These are phyloP conservation scores for Eupithecia dodoneata DNA, from an alignment of 2,888 invertebrate genomes.

Conservation along the genomic window DNA sequence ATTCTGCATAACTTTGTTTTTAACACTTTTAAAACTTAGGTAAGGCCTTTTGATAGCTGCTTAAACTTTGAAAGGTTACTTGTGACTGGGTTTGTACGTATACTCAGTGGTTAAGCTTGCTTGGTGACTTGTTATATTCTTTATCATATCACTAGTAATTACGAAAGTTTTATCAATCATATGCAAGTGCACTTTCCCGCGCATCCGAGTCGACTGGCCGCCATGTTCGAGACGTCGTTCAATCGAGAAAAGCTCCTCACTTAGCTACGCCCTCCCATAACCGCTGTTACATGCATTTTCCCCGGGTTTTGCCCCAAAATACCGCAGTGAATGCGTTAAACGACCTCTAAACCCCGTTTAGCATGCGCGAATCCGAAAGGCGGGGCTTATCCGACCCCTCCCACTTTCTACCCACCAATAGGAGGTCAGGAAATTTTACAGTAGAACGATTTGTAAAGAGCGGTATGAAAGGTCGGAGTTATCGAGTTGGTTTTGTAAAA, in stretches of 20 bases:
- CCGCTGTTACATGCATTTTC: constrained; percentile 80
- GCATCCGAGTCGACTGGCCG: constrained; percentile 72
- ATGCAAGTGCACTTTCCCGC: constrained; percentile 72
- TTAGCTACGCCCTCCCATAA: constrained; percentile 81
- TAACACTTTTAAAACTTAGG: neutral
- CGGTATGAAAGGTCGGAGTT: constrained; percentile 74
- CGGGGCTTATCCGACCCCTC: constrained; percentile 64
- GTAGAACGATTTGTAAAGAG: constrained; percentile 72
- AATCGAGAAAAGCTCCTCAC: constrained; percentile 80
- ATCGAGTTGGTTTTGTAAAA: constrained; percentile 80
- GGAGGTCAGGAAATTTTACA: constrained; percentile 63
- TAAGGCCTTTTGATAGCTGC: neutral
- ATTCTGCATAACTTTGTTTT: neutral
- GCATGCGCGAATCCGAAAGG: constrained; percentile 75
- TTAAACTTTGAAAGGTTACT: neutral
- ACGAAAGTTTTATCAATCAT: neutral
- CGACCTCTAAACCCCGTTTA: constrained; percentile 80
- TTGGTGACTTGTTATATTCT: neutral
- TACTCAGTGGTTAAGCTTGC: neutral
- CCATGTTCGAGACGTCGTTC: constrained; percentile 75
- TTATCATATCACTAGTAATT: neutral
- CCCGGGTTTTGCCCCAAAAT: constrained; percentile 82
- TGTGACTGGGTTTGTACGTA: neutral
- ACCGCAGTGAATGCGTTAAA: constrained; percentile 73
- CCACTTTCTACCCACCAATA: constrained; percentile 62